Evolutionary conservation across 2,113 vertebrate species (phyloP).

Genomic region (Lepisosteus oculatus): DNA sequence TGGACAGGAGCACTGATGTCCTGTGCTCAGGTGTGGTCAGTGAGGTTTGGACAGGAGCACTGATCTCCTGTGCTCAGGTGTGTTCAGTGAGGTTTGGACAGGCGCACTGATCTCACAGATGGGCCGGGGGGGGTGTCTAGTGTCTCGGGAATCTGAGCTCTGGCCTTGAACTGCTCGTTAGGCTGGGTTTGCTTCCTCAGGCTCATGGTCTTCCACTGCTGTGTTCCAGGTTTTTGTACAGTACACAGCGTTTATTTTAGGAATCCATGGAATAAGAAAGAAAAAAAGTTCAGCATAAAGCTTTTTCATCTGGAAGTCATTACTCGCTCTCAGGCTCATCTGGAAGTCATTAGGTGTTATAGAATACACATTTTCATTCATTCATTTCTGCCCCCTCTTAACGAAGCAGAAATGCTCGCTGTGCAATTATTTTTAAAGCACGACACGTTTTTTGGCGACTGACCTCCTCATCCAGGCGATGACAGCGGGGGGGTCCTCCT

Average conservation of each 20-base stretch:
- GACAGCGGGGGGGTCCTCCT: neutral
- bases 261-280: conserved; percentile 32
- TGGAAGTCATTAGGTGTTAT: conserved; percentile 47
- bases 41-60: too few species aligned
- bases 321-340: conserved; percentile 39
- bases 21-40: too few species aligned
- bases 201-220: neutral
- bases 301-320: conserved; percentile 43
- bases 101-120: too few species aligned
- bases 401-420: conserved; percentile 28
- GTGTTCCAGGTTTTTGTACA: conserved; percentile 38
- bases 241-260: conserved; percentile 35
- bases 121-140: too few species aligned
- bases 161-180: too few species aligned
- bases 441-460: conserved; percentile 5
- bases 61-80: too few species aligned
- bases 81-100: too few species aligned
- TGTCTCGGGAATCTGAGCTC: too few species aligned
- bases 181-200: neutral
- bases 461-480: conserved; percentile 5
- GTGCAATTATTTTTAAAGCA: conserved; percentile 32
- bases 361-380: conserved; percentile 41
- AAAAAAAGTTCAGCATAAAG: conserved; percentile 16
- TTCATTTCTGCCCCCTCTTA: conserved; percentile 29
- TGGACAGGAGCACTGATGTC: too few species aligned